Evolutionary conservation across 2,113 vertebrate species (phyloP).

Genomic region (Zingel zingel): DNA sequence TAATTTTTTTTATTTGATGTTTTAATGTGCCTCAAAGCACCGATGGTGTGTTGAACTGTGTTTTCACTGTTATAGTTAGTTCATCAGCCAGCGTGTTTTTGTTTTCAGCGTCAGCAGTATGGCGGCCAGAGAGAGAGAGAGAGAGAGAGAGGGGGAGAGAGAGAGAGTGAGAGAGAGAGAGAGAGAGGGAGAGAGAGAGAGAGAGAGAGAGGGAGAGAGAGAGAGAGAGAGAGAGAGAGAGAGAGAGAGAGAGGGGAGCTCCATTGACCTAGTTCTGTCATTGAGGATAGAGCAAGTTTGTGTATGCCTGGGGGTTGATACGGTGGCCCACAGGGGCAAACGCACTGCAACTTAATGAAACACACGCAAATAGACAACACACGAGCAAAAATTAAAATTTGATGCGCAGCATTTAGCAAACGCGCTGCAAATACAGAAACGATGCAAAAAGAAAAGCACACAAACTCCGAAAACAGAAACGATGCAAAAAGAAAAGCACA

Average conservation of each 20-base stretch:
- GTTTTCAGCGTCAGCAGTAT: constrained; percentile 68
- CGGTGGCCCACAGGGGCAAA: no score
- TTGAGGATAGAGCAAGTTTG: constrained; percentile 70
- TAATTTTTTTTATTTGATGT: background rate
- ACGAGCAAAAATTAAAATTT: no score
- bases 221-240: background rate
- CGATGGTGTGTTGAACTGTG: background rate
- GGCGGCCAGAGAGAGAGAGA: constrained; percentile 28
- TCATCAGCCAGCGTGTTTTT: constrained; percentile 55
- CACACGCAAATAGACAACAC: no score
- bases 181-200: constrained; percentile 32
- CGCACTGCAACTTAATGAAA: no score
- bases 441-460: no score
- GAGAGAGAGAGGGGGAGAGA: background rate
- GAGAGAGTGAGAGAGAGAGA: constrained; percentile 15
- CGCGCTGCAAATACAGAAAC: no score
- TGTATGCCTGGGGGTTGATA: background rate
- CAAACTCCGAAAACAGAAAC: no score
- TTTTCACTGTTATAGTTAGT: background rate
- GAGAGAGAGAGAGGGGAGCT: constrained; percentile 58
- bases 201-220: background rate
- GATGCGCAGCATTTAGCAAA: no score
- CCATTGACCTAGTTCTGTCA: constrained; percentile 86
- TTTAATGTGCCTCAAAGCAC: background rate
- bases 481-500: no score